Base-by-base conservation (phyloP, 1,140 invertebrate species). In the Aphaenogaster rudis region DNA sequence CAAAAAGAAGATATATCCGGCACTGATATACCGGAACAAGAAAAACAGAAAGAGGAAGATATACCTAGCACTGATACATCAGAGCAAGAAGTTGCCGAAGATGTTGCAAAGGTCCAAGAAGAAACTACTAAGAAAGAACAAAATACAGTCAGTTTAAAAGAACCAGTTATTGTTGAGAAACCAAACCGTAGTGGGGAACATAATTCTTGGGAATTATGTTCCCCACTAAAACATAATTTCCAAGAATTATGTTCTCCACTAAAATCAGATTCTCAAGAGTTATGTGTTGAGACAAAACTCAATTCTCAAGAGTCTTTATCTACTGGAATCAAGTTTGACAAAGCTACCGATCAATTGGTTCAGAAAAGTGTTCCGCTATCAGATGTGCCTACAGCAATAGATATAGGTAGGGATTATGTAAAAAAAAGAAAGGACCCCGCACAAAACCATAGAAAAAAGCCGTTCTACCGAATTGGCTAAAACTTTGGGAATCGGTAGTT, bases 381-480 rank as follows among this genome's bases (percentile, higher is more conserved):
- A 42, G 88, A 87, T 45, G 66, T 39, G 13, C 21, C 52, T 71
- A 82, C 42, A 39, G 45, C 7, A 77, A 52, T 15, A 45, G 45
- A 81, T 78, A 77, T 45, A n/a, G 21, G 82, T 88, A 59, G 91
- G 52, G 52, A 36, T n/a, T 54, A 67, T 13, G 4, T 74, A 21
- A 54, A 39, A 33, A 11, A 54, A 21, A 67, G 7, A 71, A 64
- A 69, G 21, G 21, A 21, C 21, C 21, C 21, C 21, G 21, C 21
- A 21, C 21, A 21, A 21, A 21, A 21, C 21, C 21, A 21, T 21
- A 21, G 21, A 0, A 21, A 21, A 21, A 21, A 21, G 21, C 21
- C 21, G 21, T 21, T 21, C 21, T 21, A 21, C 21, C 21, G 21
- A 21, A 21, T 21, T 21, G 21, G 21, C 21, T 21, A 21, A 21